Evolutionary conservation across 92 coral and sea anemone genomes (phyloP).

Genomic region (Paragorgia papillata): DNA sequence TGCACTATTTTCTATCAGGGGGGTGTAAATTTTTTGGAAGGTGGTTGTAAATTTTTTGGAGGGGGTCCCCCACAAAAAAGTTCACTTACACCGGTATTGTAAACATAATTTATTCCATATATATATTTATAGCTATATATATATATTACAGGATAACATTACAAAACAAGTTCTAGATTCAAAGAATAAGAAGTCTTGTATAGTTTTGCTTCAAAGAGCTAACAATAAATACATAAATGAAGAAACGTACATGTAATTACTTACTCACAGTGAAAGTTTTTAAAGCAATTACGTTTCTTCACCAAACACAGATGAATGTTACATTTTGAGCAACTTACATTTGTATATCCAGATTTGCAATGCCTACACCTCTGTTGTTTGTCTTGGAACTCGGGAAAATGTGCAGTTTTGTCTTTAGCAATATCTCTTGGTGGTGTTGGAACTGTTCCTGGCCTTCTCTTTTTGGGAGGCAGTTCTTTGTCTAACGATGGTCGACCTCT

Average conservation of each 20-base stretch:
- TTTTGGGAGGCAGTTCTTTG: not conserved
- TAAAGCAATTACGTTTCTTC: conserved; percentile 24
- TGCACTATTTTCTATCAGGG: no score
- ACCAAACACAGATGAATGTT: conserved; percentile 37
- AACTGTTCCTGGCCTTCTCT: no score
- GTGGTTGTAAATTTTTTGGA: not conserved
- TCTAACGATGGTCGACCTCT: conserved; percentile 15
- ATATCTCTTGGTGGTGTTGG: conserved; percentile 21
- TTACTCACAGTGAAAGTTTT: conserved; percentile 22
- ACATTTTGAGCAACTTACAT: conserved; percentile 30
- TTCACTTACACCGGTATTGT: no score
- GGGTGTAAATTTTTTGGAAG: no score
- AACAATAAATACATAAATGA: conserved; percentile 4
- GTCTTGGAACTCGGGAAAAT: no score
- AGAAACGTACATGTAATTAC: conserved; percentile 2
- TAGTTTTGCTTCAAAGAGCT: conserved; percentile 7
- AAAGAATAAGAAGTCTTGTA: not conserved
- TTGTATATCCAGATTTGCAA: conserved; percentile 30
- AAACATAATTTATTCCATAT: no score
- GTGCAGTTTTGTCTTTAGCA: conserved; percentile 33
- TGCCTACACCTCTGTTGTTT: no score
- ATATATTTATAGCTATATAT: not conserved
- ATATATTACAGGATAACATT: no score
- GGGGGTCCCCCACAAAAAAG: no score
- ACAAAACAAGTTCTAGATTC: not conserved